These are phyloP conservation scores for Epirrhoe alternata DNA, from an alignment of 2,888 invertebrate species.

Conservation along the genomic window DNA sequence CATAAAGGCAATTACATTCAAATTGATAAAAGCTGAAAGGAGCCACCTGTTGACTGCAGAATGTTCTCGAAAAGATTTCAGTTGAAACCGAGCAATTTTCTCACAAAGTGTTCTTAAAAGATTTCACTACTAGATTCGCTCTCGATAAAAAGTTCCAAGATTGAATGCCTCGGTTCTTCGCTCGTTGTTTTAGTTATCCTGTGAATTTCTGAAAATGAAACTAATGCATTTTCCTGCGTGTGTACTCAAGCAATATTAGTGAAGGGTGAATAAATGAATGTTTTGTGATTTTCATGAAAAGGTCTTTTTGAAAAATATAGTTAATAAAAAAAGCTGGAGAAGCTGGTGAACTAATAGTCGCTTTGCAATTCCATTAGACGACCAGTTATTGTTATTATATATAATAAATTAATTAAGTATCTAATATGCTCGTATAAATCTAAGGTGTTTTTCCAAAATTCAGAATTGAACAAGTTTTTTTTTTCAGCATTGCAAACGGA, in stretches of 20 bases:
- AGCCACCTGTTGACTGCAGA: constrained; percentile 76
- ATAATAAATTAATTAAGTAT: no score
- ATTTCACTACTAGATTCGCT: constrained; percentile 29
- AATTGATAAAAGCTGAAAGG: constrained; percentile 65
- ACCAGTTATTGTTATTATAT: no score
- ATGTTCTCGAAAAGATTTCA: constrained; percentile 67
- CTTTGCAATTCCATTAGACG: neutral
- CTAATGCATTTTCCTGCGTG: constrained; percentile 49
- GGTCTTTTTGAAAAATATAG: no score
- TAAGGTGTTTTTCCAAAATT: no score
- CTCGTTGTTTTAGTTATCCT: constrained; percentile 17
- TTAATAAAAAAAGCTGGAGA: neutral
- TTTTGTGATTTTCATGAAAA: neutral
- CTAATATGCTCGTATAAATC: no score
- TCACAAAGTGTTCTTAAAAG: constrained; percentile 29
- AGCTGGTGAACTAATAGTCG: neutral
- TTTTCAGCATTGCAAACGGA: no score
- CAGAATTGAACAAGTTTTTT: no score
- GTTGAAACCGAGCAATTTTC: constrained; percentile 35
- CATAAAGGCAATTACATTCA: constrained; percentile 73
- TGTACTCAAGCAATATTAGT: constrained; percentile 71
- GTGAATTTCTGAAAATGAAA: constrained; percentile 17
- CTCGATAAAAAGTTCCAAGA: constrained; percentile 20
- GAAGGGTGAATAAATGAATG: neutral
- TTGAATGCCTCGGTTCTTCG: constrained; percentile 22